phyloP scores from a whole-genome alignment of 2,113 vertebrate genomes.

The Helogale parvula region DNA sequence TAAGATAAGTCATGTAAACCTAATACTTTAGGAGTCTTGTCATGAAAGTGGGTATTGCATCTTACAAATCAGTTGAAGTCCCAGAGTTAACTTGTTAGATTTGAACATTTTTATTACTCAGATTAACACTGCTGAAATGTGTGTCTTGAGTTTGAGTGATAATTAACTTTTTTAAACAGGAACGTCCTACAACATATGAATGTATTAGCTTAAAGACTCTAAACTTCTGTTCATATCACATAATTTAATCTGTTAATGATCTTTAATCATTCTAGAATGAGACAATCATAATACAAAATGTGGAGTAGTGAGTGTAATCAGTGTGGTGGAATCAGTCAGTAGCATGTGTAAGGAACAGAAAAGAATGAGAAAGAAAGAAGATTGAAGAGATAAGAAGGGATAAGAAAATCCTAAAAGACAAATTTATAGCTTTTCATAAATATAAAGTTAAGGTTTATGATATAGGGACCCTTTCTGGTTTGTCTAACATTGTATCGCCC shows the following conservation, averaged over 20 bases:
- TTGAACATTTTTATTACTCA: neutral
- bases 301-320: neutral
- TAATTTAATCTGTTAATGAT: neutral
- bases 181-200: neutral
- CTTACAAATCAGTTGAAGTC: neutral
- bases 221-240: neutral
- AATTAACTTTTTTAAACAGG: neutral
- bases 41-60: neutral
- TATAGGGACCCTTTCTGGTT: neutral
- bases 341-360: neutral
- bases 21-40: neutral
- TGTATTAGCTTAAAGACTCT: neutral
- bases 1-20: neutral
- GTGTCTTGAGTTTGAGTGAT: neutral
- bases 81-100: neutral
- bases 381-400: neutral
- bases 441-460: neutral
- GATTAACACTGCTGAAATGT: neutral
- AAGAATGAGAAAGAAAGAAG: neutral
- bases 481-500: neutral
- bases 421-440: neutral
- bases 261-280: constrained; percentile 2
- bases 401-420: neutral
- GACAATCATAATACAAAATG: neutral
- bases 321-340: neutral